phyloP scores from a whole-genome alignment of 2,113 vertebrate genomes.

The Rhagologus leucostigma region DNA sequence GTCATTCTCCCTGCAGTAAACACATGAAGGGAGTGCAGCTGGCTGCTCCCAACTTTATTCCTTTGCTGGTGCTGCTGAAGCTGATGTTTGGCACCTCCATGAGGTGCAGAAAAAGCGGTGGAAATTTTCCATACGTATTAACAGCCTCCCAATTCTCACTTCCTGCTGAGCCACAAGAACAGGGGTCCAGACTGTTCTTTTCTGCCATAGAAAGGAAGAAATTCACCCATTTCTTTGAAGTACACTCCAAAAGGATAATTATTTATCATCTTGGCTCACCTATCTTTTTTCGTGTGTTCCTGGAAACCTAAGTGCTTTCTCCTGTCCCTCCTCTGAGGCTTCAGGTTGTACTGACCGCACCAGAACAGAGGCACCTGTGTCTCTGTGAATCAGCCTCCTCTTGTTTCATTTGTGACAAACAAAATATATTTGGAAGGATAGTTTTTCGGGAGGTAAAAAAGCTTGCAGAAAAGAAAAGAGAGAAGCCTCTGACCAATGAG shows the following conservation, averaged over 20 bases:
- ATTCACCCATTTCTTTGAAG: neutral
- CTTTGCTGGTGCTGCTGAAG: neutral
- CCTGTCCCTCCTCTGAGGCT: neutral
- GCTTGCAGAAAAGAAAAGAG: neutral
- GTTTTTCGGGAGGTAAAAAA: neutral
- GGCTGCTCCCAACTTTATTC: neutral
- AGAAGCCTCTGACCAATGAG: neutral
- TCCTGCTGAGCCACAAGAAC: neutral
- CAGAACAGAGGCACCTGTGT: neutral
- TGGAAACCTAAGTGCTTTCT: neutral
- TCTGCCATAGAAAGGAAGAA: neutral
- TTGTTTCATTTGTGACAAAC: neutral
- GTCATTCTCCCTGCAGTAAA: conserved; percentile 22
- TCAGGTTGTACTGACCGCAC: neutral
- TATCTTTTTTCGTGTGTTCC: neutral
- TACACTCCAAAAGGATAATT: neutral
- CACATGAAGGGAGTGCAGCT: neutral
- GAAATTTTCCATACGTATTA: neutral
- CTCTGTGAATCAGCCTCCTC: neutral
- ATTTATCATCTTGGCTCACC: neutral
- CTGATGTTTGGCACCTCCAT: neutral
- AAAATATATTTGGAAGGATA: neutral
- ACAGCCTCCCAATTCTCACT: neutral
- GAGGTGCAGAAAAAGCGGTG: neutral
- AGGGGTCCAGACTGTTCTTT: neutral